A percentile compares a stretch with the other conserved stretches of the same genome.
Evolutionary conservation across 2,113 vertebrate genomes (phyloP).

Genomic region (Amphiprion percula): DNA sequence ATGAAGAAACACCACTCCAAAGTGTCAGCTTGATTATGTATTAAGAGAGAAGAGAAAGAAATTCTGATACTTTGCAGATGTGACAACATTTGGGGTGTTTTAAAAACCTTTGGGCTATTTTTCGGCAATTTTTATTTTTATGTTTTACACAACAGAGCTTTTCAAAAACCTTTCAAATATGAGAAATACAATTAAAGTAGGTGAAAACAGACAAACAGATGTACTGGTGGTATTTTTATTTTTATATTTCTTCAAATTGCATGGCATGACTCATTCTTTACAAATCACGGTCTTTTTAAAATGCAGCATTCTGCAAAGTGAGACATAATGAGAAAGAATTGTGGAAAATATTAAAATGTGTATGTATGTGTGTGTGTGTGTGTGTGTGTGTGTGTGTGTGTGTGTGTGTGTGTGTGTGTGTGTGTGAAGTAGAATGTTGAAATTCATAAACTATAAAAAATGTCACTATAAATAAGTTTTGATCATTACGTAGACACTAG

Average conservation of each 20-base stretch:
- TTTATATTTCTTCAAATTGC: background rate
- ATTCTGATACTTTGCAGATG: conserved; percentile 1
- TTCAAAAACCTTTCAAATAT: background rate
- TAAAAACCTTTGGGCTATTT: conserved; percentile 10
- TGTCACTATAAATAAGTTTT: conserved; percentile 8
- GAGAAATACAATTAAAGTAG: background rate
- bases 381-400: too few relatives aligned
- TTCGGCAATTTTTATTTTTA: background rate
- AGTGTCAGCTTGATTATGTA: conserved; percentile 1
- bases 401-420: too few relatives aligned
- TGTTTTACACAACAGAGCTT: background rate
- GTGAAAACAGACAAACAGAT: background rate
- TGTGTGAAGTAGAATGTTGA: conserved; percentile 17
- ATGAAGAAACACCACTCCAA: conserved; percentile 15
- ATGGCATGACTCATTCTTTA: background rate
- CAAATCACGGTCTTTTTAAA: background rate
- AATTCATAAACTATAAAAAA: conserved; percentile 3
- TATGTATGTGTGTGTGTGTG: background rate
- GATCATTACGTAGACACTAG: conserved; percentile 16
- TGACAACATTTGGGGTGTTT: background rate
- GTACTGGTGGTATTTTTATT: too few relatives aligned
- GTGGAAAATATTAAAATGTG: background rate
- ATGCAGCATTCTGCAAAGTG: background rate
- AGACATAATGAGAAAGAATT: background rate
- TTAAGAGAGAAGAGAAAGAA: conserved; percentile 4